Evolutionary conservation across 2,113 vertebrate genomes (phyloP).

Genomic region (Calidris pugnax): DNA sequence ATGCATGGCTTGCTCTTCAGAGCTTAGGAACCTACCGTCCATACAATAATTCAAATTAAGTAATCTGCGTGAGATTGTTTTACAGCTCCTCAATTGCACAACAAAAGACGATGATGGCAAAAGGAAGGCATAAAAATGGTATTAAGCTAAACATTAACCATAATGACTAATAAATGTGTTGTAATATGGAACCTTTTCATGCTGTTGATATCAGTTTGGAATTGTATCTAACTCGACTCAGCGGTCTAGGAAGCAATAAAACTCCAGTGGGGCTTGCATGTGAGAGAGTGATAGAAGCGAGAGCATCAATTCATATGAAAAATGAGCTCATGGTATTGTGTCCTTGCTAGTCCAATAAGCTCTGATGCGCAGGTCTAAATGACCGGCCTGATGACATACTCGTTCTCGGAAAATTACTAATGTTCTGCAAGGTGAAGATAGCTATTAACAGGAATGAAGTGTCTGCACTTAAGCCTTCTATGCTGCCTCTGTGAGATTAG

Average conservation of each 20-base stretch:
- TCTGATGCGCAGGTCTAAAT: neutral
- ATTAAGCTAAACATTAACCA: slow-evolving; percentile 65
- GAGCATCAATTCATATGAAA: slow-evolving; percentile 14
- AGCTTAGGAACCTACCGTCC: neutral
- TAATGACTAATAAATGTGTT: slow-evolving; percentile 60
- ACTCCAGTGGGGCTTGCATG: neutral
- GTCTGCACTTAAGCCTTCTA: neutral
- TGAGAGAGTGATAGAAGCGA: neutral
- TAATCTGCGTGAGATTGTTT: slow-evolving; percentile 50
- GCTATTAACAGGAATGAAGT: neutral
- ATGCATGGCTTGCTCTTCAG: neutral
- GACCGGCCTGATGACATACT: neutral
- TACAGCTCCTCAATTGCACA: slow-evolving; percentile 55
- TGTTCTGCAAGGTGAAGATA: slow-evolving; percentile 21
- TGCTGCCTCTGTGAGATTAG: neutral
- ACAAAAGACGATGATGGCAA: slow-evolving; percentile 43
- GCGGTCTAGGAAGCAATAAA: slow-evolving; percentile 43
- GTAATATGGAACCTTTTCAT: slow-evolving; percentile 35
- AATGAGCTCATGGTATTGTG: neutral
- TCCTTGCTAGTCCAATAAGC: neutral
- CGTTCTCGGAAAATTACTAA: slow-evolving; percentile 5
- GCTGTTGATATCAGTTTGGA: slow-evolving; percentile 3
- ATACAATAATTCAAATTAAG: slow-evolving; percentile 24
- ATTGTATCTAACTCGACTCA: slow-evolving; percentile 26
- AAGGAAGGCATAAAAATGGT: slow-evolving; percentile 42